Conservation (phyloP, 2,797 vertebrate genomes). For the Tokudaia muenninki region DNA sequence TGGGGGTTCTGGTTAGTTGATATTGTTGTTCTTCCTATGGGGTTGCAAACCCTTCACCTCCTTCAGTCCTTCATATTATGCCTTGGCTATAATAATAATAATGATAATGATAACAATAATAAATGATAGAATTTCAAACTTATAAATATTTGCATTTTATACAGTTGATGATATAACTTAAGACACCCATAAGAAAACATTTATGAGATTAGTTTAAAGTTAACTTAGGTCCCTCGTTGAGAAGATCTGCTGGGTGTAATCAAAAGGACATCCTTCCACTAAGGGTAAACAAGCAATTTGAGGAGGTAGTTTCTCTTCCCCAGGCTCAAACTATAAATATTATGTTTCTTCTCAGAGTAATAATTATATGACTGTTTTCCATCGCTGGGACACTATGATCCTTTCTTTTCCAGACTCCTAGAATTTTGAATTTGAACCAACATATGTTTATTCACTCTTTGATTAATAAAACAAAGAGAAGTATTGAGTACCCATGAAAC, state of each 20-base stretch:
- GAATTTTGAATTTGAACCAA: not conserved
- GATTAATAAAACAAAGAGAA: constrained; percentile 54
- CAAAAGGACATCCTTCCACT: constrained; percentile 16
- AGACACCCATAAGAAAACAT: not conserved
- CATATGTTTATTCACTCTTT: not conserved
- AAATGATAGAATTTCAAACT: constrained; percentile 16
- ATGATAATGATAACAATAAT: not conserved
- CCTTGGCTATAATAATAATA: constrained; percentile 27
- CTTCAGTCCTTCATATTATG: not conserved
- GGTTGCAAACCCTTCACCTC: too few relatives aligned
- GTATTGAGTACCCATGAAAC: constrained; percentile 22
- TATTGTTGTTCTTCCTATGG: too few relatives aligned
- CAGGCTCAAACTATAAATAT: constrained; percentile 26
- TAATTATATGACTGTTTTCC: not conserved
- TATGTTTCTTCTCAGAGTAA: constrained; percentile 26
- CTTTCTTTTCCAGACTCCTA: not conserved
- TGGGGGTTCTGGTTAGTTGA: too few relatives aligned
- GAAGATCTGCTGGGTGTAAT: not conserved
- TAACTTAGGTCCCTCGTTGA: constrained; percentile 34
- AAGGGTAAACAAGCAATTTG: constrained; percentile 46
- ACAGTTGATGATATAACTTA: not conserved
- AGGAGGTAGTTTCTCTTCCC: constrained; percentile 2
- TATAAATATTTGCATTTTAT: constrained; percentile 42
- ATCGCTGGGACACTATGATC: not conserved
- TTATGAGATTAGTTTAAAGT: constrained; percentile 40